Percentiles rank a stretch among this genome's conserved stretches.
Evolutionary conservation across 2,888 invertebrate species (phyloP).

Genomic region (Limenitis camilla): DNA sequence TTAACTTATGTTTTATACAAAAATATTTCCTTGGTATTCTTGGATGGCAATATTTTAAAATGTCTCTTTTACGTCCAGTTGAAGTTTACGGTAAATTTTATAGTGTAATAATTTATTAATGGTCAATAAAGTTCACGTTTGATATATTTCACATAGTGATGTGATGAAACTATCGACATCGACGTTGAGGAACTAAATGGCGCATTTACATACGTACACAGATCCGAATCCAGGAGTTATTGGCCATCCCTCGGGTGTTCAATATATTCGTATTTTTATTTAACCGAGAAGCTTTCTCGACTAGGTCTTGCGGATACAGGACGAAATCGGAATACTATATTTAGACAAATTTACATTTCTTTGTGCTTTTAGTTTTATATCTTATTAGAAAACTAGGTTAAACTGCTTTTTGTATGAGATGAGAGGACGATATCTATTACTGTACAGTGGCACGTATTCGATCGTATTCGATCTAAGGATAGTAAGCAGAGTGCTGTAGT

Average conservation of each 20-base stretch:
- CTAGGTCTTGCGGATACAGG: constrained; percentile 38
- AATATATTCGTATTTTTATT: constrained; percentile 63
- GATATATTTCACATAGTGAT: neutral
- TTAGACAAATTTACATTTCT: constrained; percentile 34
- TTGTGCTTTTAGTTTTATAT: constrained; percentile 8
- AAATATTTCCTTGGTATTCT: too few relatives aligned
- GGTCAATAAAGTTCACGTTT: neutral
- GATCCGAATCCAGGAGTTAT: constrained; percentile 61
- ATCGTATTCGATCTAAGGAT: too few relatives aligned
- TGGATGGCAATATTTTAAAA: too few relatives aligned
- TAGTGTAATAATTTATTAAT: too few relatives aligned
- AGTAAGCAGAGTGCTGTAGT: too few relatives aligned
- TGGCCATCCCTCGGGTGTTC: constrained; percentile 63
- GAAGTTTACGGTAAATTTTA: too few relatives aligned
- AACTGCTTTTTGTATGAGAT: too few relatives aligned
- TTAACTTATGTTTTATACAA: too few relatives aligned
- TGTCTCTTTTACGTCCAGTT: too few relatives aligned
- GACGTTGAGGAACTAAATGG: constrained; percentile 16
- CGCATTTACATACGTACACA: constrained; percentile 61
- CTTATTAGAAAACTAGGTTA: neutral
- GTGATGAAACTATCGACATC: constrained; percentile 21
- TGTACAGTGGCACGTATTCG: too few relatives aligned
- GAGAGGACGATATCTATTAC: too few relatives aligned
- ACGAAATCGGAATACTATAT: constrained; percentile 55
- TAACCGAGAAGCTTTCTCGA: constrained; percentile 44